Percentiles rank a stretch among this genome's conserved stretches.
phyloP scores from a whole-genome alignment of 2,888 invertebrate genomes.

The Miltochrista miniata region DNA sequence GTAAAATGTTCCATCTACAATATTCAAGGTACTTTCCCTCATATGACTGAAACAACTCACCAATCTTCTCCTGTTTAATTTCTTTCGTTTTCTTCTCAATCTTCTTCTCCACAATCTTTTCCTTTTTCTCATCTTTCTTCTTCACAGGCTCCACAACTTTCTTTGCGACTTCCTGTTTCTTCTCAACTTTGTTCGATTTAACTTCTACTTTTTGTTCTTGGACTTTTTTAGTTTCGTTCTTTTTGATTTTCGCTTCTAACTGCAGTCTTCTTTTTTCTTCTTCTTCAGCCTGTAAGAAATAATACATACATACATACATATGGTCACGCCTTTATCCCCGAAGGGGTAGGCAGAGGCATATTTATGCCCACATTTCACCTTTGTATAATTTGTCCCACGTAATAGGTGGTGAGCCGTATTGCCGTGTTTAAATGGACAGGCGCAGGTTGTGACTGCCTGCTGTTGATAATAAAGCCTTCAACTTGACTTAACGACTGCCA shows the following conservation, averaged over 20 bases:
- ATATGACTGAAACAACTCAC: constrained; percentile 37
- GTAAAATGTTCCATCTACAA: too few species aligned
- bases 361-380: too few species aligned
- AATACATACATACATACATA: too few species aligned
- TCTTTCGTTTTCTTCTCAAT: constrained; percentile 56
- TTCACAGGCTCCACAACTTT: constrained; percentile 44
- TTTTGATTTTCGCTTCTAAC: constrained; percentile 47
- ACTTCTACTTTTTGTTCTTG: constrained; percentile 40
- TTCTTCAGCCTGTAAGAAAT: constrained; percentile 57
- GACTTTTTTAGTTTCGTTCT: constrained; percentile 43
- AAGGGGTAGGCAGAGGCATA: too few species aligned
- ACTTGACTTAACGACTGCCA: too few species aligned
- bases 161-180: constrained; percentile 42
- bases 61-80: constrained; percentile 61
- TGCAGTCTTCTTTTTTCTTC: constrained; percentile 52
- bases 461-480: too few species aligned
- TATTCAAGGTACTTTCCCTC: too few species aligned
- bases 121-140: constrained; percentile 47
- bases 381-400: too few species aligned
- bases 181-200: constrained; percentile 41
- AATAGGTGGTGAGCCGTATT: too few species aligned
- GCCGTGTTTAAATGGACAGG: too few species aligned
- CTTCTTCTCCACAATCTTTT: constrained; percentile 49
- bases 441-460: too few species aligned
- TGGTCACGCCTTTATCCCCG: too few species aligned